Percentiles rank a stretch among this genome's conserved stretches.
Evolutionary conservation across 2,888 invertebrate genomes (phyloP).

Genomic region (Pasiphila rectangulata): DNA sequence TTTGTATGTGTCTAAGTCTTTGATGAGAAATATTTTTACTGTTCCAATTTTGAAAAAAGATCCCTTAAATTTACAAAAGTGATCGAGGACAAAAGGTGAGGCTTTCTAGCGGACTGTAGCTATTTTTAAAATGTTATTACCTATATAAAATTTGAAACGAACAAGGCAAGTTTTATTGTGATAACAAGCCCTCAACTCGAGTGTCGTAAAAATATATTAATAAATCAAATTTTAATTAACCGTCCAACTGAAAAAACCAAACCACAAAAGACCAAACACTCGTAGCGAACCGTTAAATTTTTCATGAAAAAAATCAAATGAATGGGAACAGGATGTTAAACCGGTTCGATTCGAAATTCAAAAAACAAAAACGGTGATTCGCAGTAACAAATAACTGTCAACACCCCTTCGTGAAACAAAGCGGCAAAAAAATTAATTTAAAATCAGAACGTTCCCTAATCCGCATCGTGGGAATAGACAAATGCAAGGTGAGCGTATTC

Average conservation of each 20-base stretch:
- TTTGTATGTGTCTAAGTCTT: too few relatives aligned
- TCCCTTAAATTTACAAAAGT: too few relatives aligned
- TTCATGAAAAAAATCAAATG: slow-evolving; percentile 66
- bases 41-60: neutral
- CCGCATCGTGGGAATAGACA: slow-evolving; percentile 76
- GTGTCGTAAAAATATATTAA: slow-evolving; percentile 57
- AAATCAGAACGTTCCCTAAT: slow-evolving; percentile 70
- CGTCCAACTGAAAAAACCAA: slow-evolving; percentile 58
- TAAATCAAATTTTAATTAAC: slow-evolving; percentile 79
- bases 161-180: slow-evolving; percentile 18
- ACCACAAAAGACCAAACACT: slow-evolving; percentile 72
- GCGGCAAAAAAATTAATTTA: slow-evolving; percentile 67
- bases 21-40: neutral
- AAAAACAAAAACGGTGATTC: slow-evolving; percentile 72
- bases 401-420: slow-evolving; percentile 80
- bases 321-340: slow-evolving; percentile 64
- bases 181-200: slow-evolving; percentile 56
- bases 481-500: slow-evolving; percentile 77
- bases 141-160: neutral
- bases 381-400: slow-evolving; percentile 78
- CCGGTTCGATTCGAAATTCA: slow-evolving; percentile 68
- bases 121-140: neutral
- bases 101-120: too few relatives aligned
- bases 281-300: slow-evolving; percentile 75
- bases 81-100: too few relatives aligned